Conservation (phyloP, 2,113 vertebrate genomes). For the Mus spicilegus region DNA sequence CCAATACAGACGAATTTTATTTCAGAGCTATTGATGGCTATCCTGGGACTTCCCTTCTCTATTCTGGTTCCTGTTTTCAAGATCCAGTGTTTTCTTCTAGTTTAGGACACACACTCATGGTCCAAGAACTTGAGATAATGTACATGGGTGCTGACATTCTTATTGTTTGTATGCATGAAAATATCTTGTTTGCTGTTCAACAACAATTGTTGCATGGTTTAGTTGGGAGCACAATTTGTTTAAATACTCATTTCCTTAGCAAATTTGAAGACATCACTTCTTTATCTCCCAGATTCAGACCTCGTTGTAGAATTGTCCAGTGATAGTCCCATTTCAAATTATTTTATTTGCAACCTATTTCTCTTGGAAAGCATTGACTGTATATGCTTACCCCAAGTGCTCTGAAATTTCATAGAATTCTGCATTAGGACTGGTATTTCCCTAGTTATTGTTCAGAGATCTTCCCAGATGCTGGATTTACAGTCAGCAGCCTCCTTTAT, state of each 20-base stretch:
- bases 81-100: not conserved
- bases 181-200: not conserved
- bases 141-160: not conserved
- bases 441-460: not conserved
- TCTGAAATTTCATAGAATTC: conserved; percentile 1
- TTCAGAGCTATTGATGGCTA: not conserved
- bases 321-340: not conserved
- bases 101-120: not conserved
- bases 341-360: not conserved
- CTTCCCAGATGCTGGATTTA: not conserved
- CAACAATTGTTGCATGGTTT: not conserved
- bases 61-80: not conserved
- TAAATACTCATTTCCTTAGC: conserved; percentile 29
- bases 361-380: not conserved
- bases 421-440: not conserved
- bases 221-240: conserved; percentile 25
- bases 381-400: not conserved
- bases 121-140: not conserved
- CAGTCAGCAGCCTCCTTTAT: not conserved
- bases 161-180: not conserved
- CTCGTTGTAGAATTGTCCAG: not conserved
- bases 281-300: not conserved
- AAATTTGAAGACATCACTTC: not conserved
- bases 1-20: not conserved
- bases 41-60: not conserved